A percentile compares a stretch with the other conserved stretches of the same genome.
phyloP scores from a whole-genome alignment of 1,140 invertebrate genomes.

The Nasonia vitripennis region DNA sequence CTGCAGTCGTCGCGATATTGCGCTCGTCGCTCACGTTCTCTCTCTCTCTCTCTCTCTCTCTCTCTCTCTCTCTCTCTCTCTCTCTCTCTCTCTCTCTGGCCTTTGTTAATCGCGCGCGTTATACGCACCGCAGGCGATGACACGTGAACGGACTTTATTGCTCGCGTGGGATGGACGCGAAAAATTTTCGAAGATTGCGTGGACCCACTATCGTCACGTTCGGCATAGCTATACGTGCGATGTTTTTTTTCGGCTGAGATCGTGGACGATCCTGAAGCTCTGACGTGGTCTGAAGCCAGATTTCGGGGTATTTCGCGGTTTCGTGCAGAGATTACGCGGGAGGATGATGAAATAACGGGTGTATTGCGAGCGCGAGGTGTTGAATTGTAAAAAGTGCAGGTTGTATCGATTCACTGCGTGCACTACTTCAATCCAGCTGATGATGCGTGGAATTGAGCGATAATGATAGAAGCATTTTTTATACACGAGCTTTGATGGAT shows the following conservation, averaged over 20 bases:
- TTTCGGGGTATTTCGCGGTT: too few species aligned
- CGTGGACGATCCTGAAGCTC: neutral
- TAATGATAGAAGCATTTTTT: too few species aligned
- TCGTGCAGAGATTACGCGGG: too few species aligned
- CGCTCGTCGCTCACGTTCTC: conserved; percentile 9
- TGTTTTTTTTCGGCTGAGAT: neutral
- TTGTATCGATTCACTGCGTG: too few species aligned
- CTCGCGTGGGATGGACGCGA: neutral
- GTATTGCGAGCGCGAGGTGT: too few species aligned
- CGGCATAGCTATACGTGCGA: neutral
- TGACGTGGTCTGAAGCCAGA: neutral
- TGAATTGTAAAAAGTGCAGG: too few species aligned
- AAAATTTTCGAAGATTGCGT: conserved; percentile 3
- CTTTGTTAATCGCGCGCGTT: neutral
- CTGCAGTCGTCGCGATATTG: neutral
- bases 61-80: neutral
- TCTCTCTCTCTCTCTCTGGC: neutral
- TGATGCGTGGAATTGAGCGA: too few species aligned
- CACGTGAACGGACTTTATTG: conserved; percentile 28
- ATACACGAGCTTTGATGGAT: too few species aligned
- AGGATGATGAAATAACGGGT: too few species aligned
- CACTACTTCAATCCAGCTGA: too few species aligned
- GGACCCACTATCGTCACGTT: neutral
- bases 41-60: neutral
- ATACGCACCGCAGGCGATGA: neutral